Evolutionary conservation across 2,888 invertebrate species (phyloP), one percentile per base, ranked within the genome.

Genomic region (Hybos culiciformis): DNA sequence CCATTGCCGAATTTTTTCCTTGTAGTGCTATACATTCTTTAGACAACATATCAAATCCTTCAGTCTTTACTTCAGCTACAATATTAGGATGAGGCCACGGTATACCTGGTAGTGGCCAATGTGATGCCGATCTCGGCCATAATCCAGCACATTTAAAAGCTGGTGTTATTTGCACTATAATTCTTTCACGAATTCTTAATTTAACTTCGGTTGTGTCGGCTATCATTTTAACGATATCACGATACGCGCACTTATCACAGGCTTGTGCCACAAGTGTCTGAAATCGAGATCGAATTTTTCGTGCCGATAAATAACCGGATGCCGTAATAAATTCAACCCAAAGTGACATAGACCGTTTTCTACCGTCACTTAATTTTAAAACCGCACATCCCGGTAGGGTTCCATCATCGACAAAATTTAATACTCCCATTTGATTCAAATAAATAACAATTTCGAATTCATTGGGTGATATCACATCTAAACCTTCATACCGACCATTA

Each of bases 271-370:
- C 87, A 45, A 90, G 65, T 1, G 88, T 87, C 66, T 91, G 93
- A 67, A 96, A 94, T 12, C 94, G 73, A 36, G 92, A 91, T 45
- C 94, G 78, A 54, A 94, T 94, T 68, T 94, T 94, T 34, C 93
- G 71, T n/a, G 94, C 93, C 0, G 91, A 91, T 43, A 94, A 69
- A 64, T 94, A 94, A 5, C 94, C 94, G 5, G 90, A 90, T 8
- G 94, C 94, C 5, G 94, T 94, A 60, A 94, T 94, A 70, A 94
- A 94, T 69, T 94, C 94, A 42, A 94, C 93, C 94, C 94, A 94
- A 17, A 94, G 73, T 5, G 93, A 93, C 94, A 94, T 94, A 55
- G 92, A 92, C 43, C 94, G 77, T 64, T 94, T 94, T 50, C 94
- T 77, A 49, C 94, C 94, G 70, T 94, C 94, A 73, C 88, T 88